Conservation (phyloP, 2,113 vertebrate genomes). For the Rafetus swinhoei region DNA sequence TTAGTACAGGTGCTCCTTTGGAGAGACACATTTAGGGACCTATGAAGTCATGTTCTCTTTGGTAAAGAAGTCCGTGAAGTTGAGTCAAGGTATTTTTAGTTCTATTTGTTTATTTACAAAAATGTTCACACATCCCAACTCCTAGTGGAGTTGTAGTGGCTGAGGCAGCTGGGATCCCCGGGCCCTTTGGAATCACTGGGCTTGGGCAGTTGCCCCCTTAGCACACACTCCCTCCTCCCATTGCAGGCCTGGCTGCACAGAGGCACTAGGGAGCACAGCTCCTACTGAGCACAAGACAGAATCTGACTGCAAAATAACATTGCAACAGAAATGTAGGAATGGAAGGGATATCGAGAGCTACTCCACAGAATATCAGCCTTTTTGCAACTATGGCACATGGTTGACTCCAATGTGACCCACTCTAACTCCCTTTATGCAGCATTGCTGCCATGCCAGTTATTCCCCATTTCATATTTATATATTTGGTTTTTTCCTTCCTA, state of each 20-base stretch:
- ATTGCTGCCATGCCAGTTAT: background rate
- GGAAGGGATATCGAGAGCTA: no score
- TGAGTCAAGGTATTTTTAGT: background rate
- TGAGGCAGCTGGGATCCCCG: no score
- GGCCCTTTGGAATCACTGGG: no score
- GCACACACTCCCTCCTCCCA: background rate
- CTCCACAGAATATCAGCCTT: background rate
- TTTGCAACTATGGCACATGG: background rate
- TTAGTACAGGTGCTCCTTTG: background rate
- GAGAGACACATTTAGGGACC: background rate
- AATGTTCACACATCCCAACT: background rate
- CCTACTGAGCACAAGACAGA: no score
- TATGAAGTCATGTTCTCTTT: background rate
- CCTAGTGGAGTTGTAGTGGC: background rate
- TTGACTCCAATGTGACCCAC: background rate
- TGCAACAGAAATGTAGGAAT: no score
- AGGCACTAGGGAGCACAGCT: background rate
- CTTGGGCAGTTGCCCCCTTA: no score
- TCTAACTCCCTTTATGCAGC: background rate
- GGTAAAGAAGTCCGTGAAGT: background rate
- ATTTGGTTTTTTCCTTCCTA: background rate
- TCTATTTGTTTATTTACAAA: background rate
- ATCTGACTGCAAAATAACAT: no score
- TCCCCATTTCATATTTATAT: background rate
- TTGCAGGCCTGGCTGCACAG: background rate